Percentiles rank a stretch among this genome's conserved stretches.
These are phyloP conservation scores for Clytia hemisphaerica DNA, from an alignment of 30 jellyfish, hydroid and myxozoan species.

Conservation along the genomic window DNA sequence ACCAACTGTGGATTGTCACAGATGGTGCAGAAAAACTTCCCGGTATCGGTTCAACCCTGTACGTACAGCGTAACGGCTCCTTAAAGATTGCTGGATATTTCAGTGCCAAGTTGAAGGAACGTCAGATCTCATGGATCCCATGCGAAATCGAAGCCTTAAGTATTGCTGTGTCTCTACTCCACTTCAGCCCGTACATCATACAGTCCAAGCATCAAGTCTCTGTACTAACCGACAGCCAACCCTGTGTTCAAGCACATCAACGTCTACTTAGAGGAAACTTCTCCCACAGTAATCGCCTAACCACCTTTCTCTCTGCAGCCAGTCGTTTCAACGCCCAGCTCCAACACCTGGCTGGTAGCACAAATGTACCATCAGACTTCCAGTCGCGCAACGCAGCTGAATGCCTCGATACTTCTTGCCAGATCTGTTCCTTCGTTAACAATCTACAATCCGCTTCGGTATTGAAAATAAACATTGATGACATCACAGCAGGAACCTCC, in stretches of 20 bases:
- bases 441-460: background rate
- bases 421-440: conserved; percentile 3
- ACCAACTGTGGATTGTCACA: conserved; percentile 36
- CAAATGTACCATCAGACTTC: conserved; percentile 33
- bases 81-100: conserved; percentile 26
- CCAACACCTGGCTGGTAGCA: conserved; percentile 28
- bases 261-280: conserved; percentile 18
- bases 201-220: conserved; percentile 25
- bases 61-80: background rate
- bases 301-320: conserved; percentile 36
- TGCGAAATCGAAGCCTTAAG: conserved; percentile 43
- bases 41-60: conserved; percentile 39
- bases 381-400: background rate
- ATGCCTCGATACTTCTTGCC: conserved; percentile 1
- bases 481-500: background rate
- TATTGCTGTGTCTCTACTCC: conserved; percentile 31
- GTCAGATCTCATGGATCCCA: conserved; percentile 31
- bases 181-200: conserved; percentile 34
- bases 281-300: conserved; percentile 24
- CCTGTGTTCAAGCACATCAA: conserved; percentile 38
- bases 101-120: conserved; percentile 34
- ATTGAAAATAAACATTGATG: background rate
- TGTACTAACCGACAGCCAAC: conserved; percentile 38
- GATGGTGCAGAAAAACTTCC: conserved; percentile 34
- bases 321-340: conserved; percentile 20